A percentile compares a stretch with the other conserved stretches of the same genome.
Conservation (phyloP, 1,140 invertebrate genomes). For the Caenorhabditis brenneri region DNA sequence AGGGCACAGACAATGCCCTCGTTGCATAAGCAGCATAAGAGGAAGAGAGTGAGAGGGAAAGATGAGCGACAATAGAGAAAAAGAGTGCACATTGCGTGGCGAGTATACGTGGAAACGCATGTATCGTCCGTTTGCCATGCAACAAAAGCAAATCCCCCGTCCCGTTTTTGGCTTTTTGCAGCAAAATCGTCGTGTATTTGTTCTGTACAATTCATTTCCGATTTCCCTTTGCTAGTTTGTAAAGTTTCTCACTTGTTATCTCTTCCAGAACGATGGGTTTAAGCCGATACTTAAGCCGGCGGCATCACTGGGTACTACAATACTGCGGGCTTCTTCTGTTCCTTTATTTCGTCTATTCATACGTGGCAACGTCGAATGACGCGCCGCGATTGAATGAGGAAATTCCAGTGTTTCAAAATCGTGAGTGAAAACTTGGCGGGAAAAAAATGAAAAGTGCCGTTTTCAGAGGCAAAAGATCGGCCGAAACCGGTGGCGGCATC, state of each 20-base stretch:
- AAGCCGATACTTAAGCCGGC: conserved; percentile 48
- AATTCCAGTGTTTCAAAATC: conserved; percentile 1
- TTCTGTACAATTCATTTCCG: not conserved
- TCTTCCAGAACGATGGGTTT: conserved; percentile 44
- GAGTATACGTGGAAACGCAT: conserved; percentile 6
- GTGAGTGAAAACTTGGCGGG: not conserved
- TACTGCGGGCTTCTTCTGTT: conserved; percentile 21
- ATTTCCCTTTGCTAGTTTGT: not conserved
- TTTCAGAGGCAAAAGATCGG: not conserved
- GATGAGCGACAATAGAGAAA: not conserved
- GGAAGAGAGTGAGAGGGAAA: too few species aligned
- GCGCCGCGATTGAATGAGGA: not conserved
- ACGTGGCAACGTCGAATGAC: not conserved
- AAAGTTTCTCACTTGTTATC: not conserved
- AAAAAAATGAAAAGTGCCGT: not conserved
- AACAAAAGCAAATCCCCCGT: not conserved
- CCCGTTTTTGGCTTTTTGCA: not conserved
- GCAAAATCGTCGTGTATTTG: not conserved
- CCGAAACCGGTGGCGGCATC: not conserved
- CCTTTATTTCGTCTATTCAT: conserved; percentile 21
- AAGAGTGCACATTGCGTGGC: conserved; percentile 21
- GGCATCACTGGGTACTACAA: conserved; percentile 26
- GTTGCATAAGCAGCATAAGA: not conserved
- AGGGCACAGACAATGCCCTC: not conserved
- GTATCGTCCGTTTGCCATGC: not conserved